Base-by-base conservation (phyloP, 2,888 invertebrate genomes). In the Elysia crispata region DNA sequence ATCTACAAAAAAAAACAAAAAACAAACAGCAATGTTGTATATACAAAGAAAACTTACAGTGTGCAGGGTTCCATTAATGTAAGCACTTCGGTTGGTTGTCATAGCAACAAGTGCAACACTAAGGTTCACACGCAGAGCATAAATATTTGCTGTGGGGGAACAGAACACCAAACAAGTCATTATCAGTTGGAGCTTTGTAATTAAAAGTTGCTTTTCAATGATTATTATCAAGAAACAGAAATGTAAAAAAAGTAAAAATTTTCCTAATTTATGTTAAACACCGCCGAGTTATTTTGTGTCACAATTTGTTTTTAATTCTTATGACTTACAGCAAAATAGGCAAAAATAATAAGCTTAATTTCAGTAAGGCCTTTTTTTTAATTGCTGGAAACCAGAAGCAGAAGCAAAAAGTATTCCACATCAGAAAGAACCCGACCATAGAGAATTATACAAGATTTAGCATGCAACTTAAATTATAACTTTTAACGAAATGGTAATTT, bases 21-120 rank as follows among this genome's bases (percentile, higher is more conserved):
- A 28, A 66, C 8, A 5, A 15, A 30, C 66, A 30, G 33, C 30
- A 75, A 31, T 33, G n/a, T 28, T 11, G 25, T n/a, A 60, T 33
- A 20, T 3, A 25, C n/a, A 11, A 6, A 3, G 11, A 41, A 23
- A 41, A 73, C 77, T 77, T 69, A 77, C 73, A 25, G 23, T 30
- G 30, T 75, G 30, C 8, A 66, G 1, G 1, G 87, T 87, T 31
- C 84, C 86, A 76, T 86, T 85, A 20, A 86, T 74, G 31, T 76
- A 66, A 1, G 74, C 49, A 6, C 87, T 87, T 70, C 82, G 83
- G 80, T 94, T 72, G 94, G 94, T 95, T 94, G 87, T 96, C 98
- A 98, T 98, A 83, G 97, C 97, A 66, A 98, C 97, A 85, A 98
- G 96, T 3, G 97, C 97, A 23, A 98, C 96, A 85, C 97, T 97